A percentile compares a stretch with the other conserved stretches of the same genome.
Evolutionary conservation across 2,888 invertebrate genomes (phyloP).

Genomic region (Steinernema hermaphroditum): DNA sequence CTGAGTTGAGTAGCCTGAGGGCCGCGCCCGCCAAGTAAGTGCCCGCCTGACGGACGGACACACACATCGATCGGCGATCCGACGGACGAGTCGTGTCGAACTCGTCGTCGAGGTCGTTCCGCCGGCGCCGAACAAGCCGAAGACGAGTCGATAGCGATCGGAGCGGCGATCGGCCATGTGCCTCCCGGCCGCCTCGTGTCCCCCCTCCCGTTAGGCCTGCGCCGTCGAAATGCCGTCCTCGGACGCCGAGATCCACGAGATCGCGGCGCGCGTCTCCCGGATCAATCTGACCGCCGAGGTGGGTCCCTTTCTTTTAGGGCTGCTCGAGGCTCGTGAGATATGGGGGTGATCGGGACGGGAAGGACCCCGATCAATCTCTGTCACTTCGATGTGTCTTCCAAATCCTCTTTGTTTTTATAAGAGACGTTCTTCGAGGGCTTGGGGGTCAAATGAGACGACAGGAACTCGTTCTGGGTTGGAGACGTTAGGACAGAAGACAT

Average conservation of each 20-base stretch:
- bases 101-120: constrained; percentile 41
- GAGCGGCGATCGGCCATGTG: constrained; percentile 8
- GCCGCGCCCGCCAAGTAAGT: constrained; percentile 21
- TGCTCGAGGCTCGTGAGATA: no score
- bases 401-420: no score
- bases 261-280: background rate
- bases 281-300: constrained; percentile 27
- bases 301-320: background rate
- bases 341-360: background rate
- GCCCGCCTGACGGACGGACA: background rate
- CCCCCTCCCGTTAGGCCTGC: background rate
- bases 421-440: no score
- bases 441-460: no score
- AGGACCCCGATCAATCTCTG: background rate
- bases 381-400: background rate
- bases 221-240: constrained; percentile 16
- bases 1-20: constrained; percentile 19
- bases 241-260: background rate
- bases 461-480: no score
- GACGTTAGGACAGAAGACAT: no score
- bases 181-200: background rate
- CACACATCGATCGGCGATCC: no score
- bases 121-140: constrained; percentile 27
- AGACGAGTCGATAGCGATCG: background rate
- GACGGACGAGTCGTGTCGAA: no score